Percentiles rank a stretch among this genome's conserved stretches.
Conservation (phyloP, 2,888 invertebrate species). For the Oscheius sp. region DNA sequence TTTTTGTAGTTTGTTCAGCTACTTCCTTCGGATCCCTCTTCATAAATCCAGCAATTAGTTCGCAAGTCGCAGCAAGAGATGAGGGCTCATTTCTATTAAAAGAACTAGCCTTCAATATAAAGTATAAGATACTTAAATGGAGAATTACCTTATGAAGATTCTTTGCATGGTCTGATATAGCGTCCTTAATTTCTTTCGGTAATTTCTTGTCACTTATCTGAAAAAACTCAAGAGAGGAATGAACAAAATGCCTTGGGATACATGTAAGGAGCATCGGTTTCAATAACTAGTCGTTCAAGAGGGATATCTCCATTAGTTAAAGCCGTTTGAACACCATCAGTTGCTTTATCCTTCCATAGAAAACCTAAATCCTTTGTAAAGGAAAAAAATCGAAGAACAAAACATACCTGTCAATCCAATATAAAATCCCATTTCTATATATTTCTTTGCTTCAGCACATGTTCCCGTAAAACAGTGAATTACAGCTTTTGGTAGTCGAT, state of each 20-base stretch:
- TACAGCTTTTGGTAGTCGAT: conserved; percentile 81
- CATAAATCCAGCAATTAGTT: conserved; percentile 76
- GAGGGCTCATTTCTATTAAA: conserved; percentile 86
- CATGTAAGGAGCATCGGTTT: conserved; percentile 95
- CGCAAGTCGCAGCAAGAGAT: conserved; percentile 88
- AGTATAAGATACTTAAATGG: background rate
- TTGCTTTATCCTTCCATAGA: conserved; percentile 89
- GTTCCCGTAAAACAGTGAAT: conserved; percentile 91
- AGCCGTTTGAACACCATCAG: conserved; percentile 85
- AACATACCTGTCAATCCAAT: conserved; percentile 81
- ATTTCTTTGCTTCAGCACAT: conserved; percentile 83
- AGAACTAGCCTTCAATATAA: conserved; percentile 40
- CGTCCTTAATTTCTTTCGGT: conserved; percentile 85
- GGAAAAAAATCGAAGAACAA: background rate
- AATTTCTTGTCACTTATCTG: conserved; percentile 83
- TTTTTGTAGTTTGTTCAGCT: conserved; percentile 59
- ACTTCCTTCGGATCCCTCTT: conserved; percentile 48
- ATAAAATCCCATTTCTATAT: conserved; percentile 86
- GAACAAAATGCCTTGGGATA: conserved; percentile 82
- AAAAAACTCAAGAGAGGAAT: conserved; percentile 73
- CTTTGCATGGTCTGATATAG: conserved; percentile 69
- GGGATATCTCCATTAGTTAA: conserved; percentile 84
- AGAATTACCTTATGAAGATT: conserved; percentile 40
- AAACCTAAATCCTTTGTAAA: conserved; percentile 77
- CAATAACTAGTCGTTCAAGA: conserved; percentile 84